phyloP scores from a whole-genome alignment of 2,797 vertebrate species.

The Ambastaia sidthimunki region DNA sequence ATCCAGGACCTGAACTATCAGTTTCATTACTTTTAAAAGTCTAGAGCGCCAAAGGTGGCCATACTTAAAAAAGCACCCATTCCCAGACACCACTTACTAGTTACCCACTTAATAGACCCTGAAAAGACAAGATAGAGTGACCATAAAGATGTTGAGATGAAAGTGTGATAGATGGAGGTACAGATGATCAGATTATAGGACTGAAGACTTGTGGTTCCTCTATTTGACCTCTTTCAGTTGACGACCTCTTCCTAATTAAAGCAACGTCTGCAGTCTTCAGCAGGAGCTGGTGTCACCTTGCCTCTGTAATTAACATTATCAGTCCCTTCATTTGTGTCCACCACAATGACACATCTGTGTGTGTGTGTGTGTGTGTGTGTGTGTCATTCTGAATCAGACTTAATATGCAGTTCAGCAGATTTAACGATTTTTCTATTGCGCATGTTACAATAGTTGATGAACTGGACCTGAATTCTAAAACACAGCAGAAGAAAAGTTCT shows the following conservation, averaged over 20 bases:
- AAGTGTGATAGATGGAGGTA: background rate
- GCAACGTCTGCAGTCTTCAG: conserved; percentile 28
- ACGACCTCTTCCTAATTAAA: conserved; percentile 52
- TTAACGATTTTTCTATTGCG: background rate
- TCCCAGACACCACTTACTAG: too few relatives aligned
- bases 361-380: conserved; percentile 20
- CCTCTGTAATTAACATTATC: conserved; percentile 56
- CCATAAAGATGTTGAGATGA: background rate
- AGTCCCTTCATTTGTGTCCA: conserved; percentile 55
- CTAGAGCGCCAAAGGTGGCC: too few relatives aligned
- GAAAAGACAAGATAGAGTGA: background rate
- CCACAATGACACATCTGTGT: conserved; percentile 49
- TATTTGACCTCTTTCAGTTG: conserved; percentile 44
- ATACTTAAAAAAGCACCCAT: too few relatives aligned
- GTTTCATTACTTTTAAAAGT: too few relatives aligned
- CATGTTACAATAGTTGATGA: background rate
- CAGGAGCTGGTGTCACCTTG: conserved; percentile 49
- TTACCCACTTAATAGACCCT: too few relatives aligned
- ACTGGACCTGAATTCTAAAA: conserved; percentile 2
- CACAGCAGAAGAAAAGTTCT: background rate
- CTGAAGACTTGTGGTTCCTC: conserved; percentile 24
- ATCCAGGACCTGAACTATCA: too few relatives aligned
- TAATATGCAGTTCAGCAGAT: background rate
- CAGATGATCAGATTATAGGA: conserved; percentile 35
- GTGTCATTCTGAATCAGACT: background rate